phyloP scores from a whole-genome alignment of 2,797 vertebrate species.

The Urosaurus nigricauda region DNA sequence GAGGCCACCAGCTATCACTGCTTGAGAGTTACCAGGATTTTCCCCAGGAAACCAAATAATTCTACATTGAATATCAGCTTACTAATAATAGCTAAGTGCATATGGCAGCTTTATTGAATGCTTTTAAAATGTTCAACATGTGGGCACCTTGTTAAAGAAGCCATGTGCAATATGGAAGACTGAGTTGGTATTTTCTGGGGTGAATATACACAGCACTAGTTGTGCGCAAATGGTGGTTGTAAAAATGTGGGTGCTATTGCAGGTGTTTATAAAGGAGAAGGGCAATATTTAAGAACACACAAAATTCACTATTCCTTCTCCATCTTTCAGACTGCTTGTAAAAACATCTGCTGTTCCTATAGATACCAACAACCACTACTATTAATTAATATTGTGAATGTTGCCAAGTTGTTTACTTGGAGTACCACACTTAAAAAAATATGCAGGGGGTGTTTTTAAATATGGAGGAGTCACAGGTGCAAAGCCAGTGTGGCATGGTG shows the following conservation, averaged over 20 bases:
- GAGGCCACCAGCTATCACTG: not conserved
- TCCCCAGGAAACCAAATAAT: not conserved
- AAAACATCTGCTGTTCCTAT: too few relatives aligned
- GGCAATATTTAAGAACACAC: not conserved
- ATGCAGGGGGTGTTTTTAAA: not conserved
- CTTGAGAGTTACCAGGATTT: not conserved
- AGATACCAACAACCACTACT: too few relatives aligned
- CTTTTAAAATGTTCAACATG: too few relatives aligned
- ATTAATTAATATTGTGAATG: too few relatives aligned
- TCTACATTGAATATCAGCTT: not conserved
- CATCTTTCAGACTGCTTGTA: not conserved
- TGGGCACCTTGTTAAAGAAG: too few relatives aligned
- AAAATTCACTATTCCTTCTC: not conserved
- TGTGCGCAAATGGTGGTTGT: not conserved
- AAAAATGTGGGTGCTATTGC: not conserved
- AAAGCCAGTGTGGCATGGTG: too few relatives aligned
- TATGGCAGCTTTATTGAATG: not conserved
- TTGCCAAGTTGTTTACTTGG: too few relatives aligned
- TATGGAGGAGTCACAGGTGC: not conserved
- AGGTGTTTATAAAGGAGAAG: not conserved
- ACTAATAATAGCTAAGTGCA: not conserved
- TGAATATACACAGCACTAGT: not conserved
- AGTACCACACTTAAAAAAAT: too few relatives aligned
- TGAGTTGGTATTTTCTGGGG: not conserved
- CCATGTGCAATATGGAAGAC: too few relatives aligned